phyloP scores from a whole-genome alignment of 2,888 invertebrate species.

The Rhagonycha lutea region DNA sequence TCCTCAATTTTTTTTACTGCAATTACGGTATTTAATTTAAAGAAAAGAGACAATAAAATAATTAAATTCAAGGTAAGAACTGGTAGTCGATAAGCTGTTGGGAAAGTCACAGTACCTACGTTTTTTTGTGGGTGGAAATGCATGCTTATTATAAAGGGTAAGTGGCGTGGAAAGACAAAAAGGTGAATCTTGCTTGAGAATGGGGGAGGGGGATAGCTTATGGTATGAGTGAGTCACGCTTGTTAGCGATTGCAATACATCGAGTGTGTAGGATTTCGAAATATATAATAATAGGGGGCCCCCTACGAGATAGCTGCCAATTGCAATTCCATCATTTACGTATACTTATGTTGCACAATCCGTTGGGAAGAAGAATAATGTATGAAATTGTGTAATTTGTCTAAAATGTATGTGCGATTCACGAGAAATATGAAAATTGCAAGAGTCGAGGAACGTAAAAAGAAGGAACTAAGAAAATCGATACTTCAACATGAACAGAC shows the following conservation, averaged over 20 bases:
- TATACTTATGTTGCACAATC: too few species aligned
- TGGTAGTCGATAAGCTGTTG: background rate
- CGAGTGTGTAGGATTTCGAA: background rate
- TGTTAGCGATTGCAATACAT: background rate
- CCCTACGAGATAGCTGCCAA: background rate
- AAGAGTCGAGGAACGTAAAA: background rate
- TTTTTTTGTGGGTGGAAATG: background rate
- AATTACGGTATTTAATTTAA: background rate
- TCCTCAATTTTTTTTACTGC: too few species aligned
- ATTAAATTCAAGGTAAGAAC: background rate
- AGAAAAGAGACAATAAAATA: background rate
- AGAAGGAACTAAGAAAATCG: background rate
- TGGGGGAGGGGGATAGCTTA: background rate
- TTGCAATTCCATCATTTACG: background rate
- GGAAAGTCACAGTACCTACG: background rate
- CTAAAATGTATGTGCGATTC: background rate
- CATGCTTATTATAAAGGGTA: background rate
- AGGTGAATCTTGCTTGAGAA: background rate
- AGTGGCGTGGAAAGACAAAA: conserved; percentile 2
- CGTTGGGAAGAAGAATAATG: background rate
- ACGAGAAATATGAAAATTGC: background rate
- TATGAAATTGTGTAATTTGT: background rate
- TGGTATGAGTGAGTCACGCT: background rate
- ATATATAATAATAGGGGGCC: background rate
- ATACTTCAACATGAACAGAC: background rate